These are phyloP conservation scores for Scortum barcoo DNA, from an alignment of 2,113 vertebrate species.

Conservation along the genomic window DNA sequence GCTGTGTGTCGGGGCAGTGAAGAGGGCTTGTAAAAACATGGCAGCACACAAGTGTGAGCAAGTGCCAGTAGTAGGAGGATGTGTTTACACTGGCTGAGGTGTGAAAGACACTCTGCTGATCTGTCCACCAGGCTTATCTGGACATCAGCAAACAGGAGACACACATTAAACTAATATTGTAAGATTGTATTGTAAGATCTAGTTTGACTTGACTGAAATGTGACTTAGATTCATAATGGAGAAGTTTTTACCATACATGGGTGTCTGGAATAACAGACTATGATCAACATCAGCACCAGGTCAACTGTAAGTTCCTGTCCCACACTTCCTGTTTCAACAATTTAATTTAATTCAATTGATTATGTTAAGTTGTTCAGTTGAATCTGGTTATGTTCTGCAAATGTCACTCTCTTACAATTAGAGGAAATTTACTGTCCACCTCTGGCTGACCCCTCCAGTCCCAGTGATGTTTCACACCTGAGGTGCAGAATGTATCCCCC, in stretches of 20 bases:
- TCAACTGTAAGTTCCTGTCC: neutral
- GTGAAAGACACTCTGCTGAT: constrained; percentile 76
- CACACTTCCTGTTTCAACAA: neutral
- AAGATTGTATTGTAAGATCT: neutral
- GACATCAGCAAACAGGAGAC: constrained; percentile 2
- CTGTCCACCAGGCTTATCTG: constrained; percentile 62
- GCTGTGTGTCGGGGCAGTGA: constrained; percentile 30
- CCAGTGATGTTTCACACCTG: constrained; percentile 78
- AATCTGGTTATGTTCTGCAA: neutral
- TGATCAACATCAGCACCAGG: neutral
- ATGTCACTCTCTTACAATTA: constrained; percentile 57
- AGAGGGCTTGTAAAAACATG: constrained; percentile 77
- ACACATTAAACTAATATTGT: neutral
- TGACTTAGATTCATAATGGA: neutral
- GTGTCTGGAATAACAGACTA: neutral
- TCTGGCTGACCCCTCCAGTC: constrained; percentile 65
- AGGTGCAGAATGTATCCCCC: constrained; percentile 76
- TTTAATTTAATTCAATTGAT: neutral
- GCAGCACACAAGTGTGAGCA: constrained; percentile 78
- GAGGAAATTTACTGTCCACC: constrained; percentile 70
- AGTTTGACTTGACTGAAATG: neutral
- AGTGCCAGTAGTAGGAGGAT: constrained; percentile 71
- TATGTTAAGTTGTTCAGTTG: neutral
- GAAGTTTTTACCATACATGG: neutral
- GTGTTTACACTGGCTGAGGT: constrained; percentile 80